These are phyloP conservation scores for Danio albolineatus DNA, from an alignment of 2,797 vertebrate species.

Conservation along the genomic window DNA sequence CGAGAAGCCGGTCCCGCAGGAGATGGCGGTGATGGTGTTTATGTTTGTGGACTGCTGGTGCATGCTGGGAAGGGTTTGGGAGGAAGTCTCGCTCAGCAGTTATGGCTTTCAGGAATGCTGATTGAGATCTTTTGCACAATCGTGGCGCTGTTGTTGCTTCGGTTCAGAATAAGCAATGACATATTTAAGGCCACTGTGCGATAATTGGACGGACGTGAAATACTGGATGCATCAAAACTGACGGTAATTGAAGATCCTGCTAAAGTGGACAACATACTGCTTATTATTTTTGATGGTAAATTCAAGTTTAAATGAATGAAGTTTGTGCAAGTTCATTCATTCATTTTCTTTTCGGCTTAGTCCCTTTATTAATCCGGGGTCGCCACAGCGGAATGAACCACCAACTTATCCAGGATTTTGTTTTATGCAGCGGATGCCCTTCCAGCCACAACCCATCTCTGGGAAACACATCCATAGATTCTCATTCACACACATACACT, in stretches of 20 bases:
- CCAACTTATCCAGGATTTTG: no score
- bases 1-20: conserved; percentile 14
- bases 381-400: no score
- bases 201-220: conserved; percentile 9
- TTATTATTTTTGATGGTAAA: neutral
- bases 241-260: neutral
- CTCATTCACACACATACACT: no score
- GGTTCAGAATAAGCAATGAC: conserved; percentile 30
- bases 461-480: no score
- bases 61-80: conserved; percentile 29
- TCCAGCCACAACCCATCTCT: no score
- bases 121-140: conserved; percentile 36
- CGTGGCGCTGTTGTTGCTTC: conserved; percentile 27
- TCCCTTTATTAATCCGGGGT: no score
- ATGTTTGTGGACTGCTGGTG: conserved; percentile 45
- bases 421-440: no score
- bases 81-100: conserved; percentile 22
- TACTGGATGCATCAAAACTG: conserved; percentile 10
- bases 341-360: no score
- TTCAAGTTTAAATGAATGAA: no score
- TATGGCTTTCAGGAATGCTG: conserved; percentile 40
- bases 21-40: conserved; percentile 47
- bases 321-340: no score
- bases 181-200: conserved; percentile 26
- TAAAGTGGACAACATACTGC: neutral